Conservation (phyloP, 2,888 invertebrate genomes). For the Drosophila testacea region DNA sequence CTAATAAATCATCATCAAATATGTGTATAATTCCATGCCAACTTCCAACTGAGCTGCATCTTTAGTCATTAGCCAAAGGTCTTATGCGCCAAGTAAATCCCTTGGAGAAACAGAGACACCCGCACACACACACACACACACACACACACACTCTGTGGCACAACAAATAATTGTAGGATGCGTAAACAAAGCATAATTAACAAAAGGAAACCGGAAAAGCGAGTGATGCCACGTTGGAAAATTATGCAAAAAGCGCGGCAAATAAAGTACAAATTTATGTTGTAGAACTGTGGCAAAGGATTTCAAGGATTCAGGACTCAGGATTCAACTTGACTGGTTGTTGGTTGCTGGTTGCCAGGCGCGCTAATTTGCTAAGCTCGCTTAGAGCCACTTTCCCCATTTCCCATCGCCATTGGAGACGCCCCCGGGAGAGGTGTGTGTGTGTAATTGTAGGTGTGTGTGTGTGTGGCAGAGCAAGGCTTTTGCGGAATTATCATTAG, state of each 20-base stretch:
- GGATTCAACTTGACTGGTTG: not conserved
- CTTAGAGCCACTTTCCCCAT: slow-evolving; percentile 51
- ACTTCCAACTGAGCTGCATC: slow-evolving; percentile 41
- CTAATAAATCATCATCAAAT: slow-evolving; percentile 48
- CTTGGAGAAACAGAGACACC: slow-evolving; percentile 19
- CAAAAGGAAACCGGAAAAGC: slow-evolving; percentile 36
- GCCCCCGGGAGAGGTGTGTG: slow-evolving; percentile 5
- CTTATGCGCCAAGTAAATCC: slow-evolving; percentile 25
- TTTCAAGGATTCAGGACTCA: slow-evolving; percentile 20
- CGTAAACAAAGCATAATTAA: slow-evolving; percentile 74
- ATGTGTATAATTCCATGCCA: slow-evolving; percentile 9
- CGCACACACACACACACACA: slow-evolving; percentile 18
- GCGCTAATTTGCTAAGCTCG: slow-evolving; percentile 74
- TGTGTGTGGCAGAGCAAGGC: slow-evolving; percentile 27
- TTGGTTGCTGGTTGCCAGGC: slow-evolving; percentile 52
- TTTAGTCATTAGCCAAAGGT: slow-evolving; percentile 28
- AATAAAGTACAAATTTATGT: slow-evolving; percentile 77
- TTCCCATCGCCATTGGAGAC: slow-evolving; percentile 28
- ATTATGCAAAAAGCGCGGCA: slow-evolving; percentile 67
- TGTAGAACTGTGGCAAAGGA: slow-evolving; percentile 39
- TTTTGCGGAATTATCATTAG: slow-evolving; percentile 78
- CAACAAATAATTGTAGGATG: slow-evolving; percentile 51
- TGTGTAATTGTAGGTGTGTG: no score
- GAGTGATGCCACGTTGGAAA: slow-evolving; percentile 46
- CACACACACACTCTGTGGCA: slow-evolving; percentile 11